phyloP scores from a whole-genome alignment of 2,888 invertebrate genomes.

The Metopia argyrocephala region DNA sequence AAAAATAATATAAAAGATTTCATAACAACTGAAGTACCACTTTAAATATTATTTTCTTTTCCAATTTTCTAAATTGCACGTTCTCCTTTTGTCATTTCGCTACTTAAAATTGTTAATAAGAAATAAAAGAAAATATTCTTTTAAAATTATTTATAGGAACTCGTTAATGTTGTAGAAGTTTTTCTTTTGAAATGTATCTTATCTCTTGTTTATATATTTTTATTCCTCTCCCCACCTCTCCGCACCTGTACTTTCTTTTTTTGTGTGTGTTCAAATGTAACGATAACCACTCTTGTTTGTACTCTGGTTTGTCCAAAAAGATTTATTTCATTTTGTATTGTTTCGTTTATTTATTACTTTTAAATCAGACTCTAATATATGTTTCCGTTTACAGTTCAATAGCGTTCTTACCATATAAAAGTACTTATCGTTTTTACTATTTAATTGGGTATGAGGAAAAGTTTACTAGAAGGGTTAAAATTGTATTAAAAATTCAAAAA shows the following conservation, averaged over 20 bases:
- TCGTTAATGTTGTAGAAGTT: constrained; percentile 9
- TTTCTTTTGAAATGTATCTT: constrained; percentile 8
- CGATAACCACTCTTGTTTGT: neutral
- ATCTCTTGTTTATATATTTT: neutral
- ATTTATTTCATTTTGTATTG: constrained; percentile 48
- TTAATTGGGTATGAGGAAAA: neutral
- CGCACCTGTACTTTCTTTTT: neutral
- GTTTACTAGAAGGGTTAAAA: too few species aligned
- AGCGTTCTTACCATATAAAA: neutral
- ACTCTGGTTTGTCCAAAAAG: neutral
- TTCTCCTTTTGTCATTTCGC: neutral
- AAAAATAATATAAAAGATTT: too few species aligned
- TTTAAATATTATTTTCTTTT: neutral
- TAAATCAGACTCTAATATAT: constrained; percentile 42
- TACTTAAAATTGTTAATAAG: constrained; percentile 6
- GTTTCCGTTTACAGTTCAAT: constrained; percentile 45
- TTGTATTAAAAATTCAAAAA: too few species aligned
- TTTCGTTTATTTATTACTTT: constrained; percentile 27
- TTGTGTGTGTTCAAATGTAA: neutral
- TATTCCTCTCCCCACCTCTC: neutral
- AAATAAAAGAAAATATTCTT: neutral
- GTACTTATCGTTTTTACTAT: too few species aligned
- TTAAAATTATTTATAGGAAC: constrained; percentile 15
- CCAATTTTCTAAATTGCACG: neutral
- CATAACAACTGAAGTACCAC: neutral